Evolutionary conservation across 1,140 invertebrate genomes (phyloP).

Genomic region (Hylaeus volcanicus): DNA sequence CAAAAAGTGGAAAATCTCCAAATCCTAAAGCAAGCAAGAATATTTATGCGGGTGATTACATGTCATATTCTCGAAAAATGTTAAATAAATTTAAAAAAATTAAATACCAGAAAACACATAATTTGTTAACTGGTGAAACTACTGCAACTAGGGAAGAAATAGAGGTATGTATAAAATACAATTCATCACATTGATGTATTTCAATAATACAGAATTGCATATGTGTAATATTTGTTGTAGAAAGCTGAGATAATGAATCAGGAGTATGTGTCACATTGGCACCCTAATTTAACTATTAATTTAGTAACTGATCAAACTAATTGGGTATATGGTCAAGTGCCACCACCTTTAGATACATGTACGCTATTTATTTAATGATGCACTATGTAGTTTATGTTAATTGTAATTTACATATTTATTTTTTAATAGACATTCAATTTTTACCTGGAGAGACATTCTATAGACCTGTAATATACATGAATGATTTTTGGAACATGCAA

Average conservation of each 20-base stretch:
- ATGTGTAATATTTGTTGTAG: slow-evolving; percentile 70
- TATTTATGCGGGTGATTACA: slow-evolving; percentile 85
- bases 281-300: slow-evolving; percentile 98
- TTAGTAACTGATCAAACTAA: slow-evolving; percentile 96
- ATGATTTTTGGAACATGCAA: slow-evolving; percentile 99
- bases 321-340: slow-evolving; percentile 94
- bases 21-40: slow-evolving; percentile 85
- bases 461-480: slow-evolving; percentile 96
- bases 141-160: slow-evolving; percentile 88
- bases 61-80: slow-evolving; percentile 89
- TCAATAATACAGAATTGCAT: slow-evolving; percentile 27
- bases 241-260: slow-evolving; percentile 91
- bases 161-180: slow-evolving; percentile 68
- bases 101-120: slow-evolving; percentile 93
- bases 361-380: slow-evolving; percentile 67
- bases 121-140: slow-evolving; percentile 96
- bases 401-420: slow-evolving; percentile 26
- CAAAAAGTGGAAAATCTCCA: slow-evolving; percentile 89
- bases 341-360: slow-evolving; percentile 95
- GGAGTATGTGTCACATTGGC: slow-evolving; percentile 98
- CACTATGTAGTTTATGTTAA: slow-evolving; percentile 10
- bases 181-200: slow-evolving; percentile 5
- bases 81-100: slow-evolving; percentile 97
- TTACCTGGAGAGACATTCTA: slow-evolving; percentile 90
- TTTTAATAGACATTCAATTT: slow-evolving; percentile 90